Base-by-base conservation (phyloP, 2,797 vertebrate species). In the Ctenopoma kingsleyae region DNA sequence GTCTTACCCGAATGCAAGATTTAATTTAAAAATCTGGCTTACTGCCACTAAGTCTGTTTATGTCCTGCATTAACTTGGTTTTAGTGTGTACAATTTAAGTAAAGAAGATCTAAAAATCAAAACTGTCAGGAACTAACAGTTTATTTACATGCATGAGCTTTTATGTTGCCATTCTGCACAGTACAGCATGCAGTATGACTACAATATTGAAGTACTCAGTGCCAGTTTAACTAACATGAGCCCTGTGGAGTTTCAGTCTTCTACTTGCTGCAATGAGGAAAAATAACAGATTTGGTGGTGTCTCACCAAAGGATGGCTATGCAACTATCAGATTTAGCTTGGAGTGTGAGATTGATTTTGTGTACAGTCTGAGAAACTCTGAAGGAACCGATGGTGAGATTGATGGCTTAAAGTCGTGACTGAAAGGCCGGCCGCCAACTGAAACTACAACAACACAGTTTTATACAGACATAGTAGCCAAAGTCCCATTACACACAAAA, bases 11-110 rank as follows among this genome's bases (percentile, higher is more conserved):
- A n/a, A n/a, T n/a, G n/a, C 46, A n/a, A 48, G n/a, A 69, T 32
- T 82, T 89, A 50, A 74, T 87, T 84, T 75, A 81, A 74, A 75
- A 66, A 48, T 6, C 43, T 87, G 84, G 81, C 74, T 46, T 61
- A 8, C 30, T 68, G 64, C 82, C 75, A 83, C 65, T 66, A 48
- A 71, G 51, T 80, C 72, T 59, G 59, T 59, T 61, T 61, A 47
- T 81, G 67, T 72, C 55, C 66, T 56, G 65, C 51, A 68, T 84
- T 71, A 52, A 72, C 57, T 59, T 73, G 53, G 63, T 40, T 20
- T 73, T 61, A 51, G 54, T 48, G 40, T 72, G 50, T 68, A 55
- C 32, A 79, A 67, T 67, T 25, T 49, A 57, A 80, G 54, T 62
- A 66, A 74, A 69, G 58, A 61, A 23, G 32, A 40, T 20, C 16